phyloP scores from a whole-genome alignment of 1,140 invertebrate genomes.

The Saccostrea echinata region DNA sequence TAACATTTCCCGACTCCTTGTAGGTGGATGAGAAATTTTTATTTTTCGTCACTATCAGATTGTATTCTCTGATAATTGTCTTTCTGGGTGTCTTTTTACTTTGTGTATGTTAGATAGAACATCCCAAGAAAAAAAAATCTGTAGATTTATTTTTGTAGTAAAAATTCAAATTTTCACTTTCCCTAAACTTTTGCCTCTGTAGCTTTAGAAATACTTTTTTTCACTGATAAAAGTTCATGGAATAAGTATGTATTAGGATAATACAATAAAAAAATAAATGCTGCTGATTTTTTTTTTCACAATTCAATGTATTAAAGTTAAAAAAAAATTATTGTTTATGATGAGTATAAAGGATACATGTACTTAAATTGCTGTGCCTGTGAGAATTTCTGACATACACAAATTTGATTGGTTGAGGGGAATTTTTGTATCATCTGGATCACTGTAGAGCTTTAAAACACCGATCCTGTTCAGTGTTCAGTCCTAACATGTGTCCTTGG shows the following conservation, averaged over 20 bases:
- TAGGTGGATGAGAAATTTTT: slow-evolving; percentile 51
- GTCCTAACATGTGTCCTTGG: slow-evolving; percentile 4
- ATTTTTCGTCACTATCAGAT: slow-evolving; percentile 25
- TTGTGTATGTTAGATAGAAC: slow-evolving; percentile 31
- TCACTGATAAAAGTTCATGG: neutral
- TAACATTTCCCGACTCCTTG: slow-evolving; percentile 63
- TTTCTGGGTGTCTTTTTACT: neutral
- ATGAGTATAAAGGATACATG: neutral
- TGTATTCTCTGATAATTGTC: slow-evolving; percentile 6
- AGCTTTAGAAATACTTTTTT: neutral
- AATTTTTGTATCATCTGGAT: slow-evolving; percentile 35
- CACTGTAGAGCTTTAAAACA: slow-evolving; percentile 21
- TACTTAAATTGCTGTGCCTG: no score
- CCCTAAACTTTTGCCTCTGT: neutral
- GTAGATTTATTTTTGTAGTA: neutral
- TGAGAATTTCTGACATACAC: slow-evolving; percentile 15
- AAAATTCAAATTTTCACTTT: neutral
- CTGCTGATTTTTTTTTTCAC: neutral
- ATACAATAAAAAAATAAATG: neutral
- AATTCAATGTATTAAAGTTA: neutral
- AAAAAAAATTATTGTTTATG: neutral
- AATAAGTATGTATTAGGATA: neutral
- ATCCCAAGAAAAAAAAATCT: neutral
- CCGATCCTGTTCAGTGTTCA: neutral
- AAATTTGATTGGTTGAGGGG: slow-evolving; percentile 18